Base-by-base conservation (phyloP, 2,888 invertebrate species). In the Kryphioiulus occultus region DNA sequence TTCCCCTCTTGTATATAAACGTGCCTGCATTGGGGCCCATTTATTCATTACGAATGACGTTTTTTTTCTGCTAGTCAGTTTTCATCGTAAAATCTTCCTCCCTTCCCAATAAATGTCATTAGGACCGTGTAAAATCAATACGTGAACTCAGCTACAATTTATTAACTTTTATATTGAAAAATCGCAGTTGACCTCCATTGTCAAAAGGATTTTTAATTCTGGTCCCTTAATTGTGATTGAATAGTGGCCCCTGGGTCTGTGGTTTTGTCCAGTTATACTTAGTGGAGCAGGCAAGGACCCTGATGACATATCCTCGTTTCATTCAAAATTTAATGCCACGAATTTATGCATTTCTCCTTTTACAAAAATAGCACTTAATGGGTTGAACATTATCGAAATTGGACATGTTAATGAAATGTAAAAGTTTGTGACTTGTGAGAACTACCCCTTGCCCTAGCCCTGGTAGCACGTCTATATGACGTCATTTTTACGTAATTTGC, bases 141-240 rank as follows among this genome's bases (percentile, higher is more conserved):
- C 35, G 35, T 35, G 35, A 4, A 35, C 12, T 26, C 22, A 0
- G 26, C 68, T 68, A 68, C 68, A 68, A 68, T 68, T 68, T 68
- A 68, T 68, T 26, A 68, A 26, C n/a, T 22, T 68, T 68, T 22
- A 68, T 68, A 68, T 68, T 68, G 68, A 68, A 68, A 68, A 68
- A 68, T 68, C 26, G 26, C 68, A 68, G 68, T 68, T 68, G 26
- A 68, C 68, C 68, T 22, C 26, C 68, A 9, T 68, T n/a, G 22
- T 68, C 68, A 26, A 68, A 68, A 68, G 2, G 19, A 68, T 26
- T 26, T 68, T 26, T 26, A 68, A 68, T 68, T 68, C n/a, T n/a
- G 26, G 0, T 68, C 68, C 68, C 22, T 26, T 26, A 26, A 26
- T 68, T 26, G 22, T 68, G 68, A 68, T 68, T 68, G 68, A 68